These are phyloP conservation scores for Ashinkailepas kermadecensis DNA, from an alignment of 2,888 invertebrate genomes.

Conservation along the genomic window DNA sequence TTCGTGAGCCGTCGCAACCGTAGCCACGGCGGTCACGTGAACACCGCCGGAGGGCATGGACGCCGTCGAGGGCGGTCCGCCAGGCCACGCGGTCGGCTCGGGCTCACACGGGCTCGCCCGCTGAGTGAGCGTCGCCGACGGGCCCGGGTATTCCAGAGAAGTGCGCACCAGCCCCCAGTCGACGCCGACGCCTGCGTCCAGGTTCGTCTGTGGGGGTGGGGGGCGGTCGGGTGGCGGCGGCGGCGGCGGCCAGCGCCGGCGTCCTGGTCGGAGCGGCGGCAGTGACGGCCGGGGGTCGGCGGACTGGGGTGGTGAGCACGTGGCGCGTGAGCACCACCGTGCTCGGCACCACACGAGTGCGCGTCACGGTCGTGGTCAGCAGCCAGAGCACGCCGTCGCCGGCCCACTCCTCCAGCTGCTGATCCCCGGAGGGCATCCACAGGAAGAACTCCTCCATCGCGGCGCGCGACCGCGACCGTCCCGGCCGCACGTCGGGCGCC, in stretches of 20 bases:
- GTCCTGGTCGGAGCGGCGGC: background rate
- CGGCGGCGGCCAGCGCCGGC: background rate
- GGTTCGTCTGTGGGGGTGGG: too few relatives aligned
- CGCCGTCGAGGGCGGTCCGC: too few relatives aligned
- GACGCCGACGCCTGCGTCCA: background rate
- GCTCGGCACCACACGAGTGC: background rate
- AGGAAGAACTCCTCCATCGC: slow-evolving; percentile 17
- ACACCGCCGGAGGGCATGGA: too few relatives aligned
- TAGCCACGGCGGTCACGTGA: too few relatives aligned
- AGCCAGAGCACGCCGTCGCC: slow-evolving; percentile 9
- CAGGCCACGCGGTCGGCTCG: background rate
- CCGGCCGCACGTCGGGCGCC: background rate
- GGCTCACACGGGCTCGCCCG: background rate
- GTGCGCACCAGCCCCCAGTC: background rate
- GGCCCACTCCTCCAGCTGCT: background rate
- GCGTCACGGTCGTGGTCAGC: slow-evolving; percentile 15
- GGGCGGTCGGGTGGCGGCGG: background rate
- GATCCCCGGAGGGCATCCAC: slow-evolving; percentile 14
- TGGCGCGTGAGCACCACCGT: background rate
- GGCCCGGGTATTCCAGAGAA: slow-evolving; percentile 1
- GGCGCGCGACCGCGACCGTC: background rate
- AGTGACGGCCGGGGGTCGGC: background rate
- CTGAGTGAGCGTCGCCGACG: background rate
- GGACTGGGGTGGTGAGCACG: background rate
- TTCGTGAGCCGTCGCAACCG: too few relatives aligned